Base-by-base conservation (phyloP, 2,113 vertebrate genomes). In the Muntiacus muntjak region DNA sequence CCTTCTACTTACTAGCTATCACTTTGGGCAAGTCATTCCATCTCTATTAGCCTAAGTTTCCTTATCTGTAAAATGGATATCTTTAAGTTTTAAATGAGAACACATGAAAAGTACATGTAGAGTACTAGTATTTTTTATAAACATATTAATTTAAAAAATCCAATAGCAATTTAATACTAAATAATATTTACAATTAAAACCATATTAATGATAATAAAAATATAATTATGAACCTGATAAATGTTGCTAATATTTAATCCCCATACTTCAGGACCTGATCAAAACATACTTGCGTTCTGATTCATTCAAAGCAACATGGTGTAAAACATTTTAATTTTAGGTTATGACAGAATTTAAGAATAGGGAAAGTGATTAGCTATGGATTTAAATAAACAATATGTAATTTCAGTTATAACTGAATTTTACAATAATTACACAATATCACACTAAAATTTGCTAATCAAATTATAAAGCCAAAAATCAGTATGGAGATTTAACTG, bases 381-480 rank as follows among this genome's bases (percentile, higher is more conserved):
- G 45, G 60, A 64, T 93, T 95, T 93, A 93, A 91, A 52, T 64
- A 92, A 84, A 86, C 15, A 95, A 13, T 57, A 92, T 36, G 50
- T 91, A 74, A 96, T 96, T 96, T 97, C 55, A 94, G 57, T 97
- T 95, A 40, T 55, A 97, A 94, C 50, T 58, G 60, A 87, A 95
- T 94, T 97, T 94, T 92, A 96, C 6, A 94, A 64, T 83, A 94
- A 74, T 79, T 96, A 95, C 33, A 33, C 97, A 96, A 47, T 52
- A 96, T 43, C 36, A 93, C 74, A 57, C 36, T 90, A 97, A 95
- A 94, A 85, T 74, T 33, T 78, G 88, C 43, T 96, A 93, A 91
- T 95, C 60, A 95, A 97, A 94, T 94, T 92, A 97, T 64, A 97
- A 97, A 98, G 98, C 97, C 96, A 97, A 98, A 94, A 97, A 96